Evolutionary conservation across 1,140 invertebrate species (phyloP), one percentile per base, ranked within the genome.

Genomic region (Tachypleus tridentatus): DNA sequence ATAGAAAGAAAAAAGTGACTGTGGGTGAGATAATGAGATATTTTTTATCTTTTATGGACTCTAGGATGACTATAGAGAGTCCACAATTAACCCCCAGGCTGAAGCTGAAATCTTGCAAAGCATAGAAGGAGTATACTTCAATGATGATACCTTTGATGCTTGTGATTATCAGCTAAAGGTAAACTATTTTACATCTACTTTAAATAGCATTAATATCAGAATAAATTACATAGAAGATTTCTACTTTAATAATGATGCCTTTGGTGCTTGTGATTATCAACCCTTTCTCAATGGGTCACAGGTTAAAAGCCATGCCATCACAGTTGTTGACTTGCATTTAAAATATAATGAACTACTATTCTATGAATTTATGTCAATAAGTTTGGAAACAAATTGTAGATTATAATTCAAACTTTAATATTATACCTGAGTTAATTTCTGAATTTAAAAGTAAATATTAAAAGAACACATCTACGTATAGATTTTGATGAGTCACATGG

Each of bases 31-130:
- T 29, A 29, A 29, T 29, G 29, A 29, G 0, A 29, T 29, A 1
- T 29, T 29, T 29, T 29, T 29, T 29, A n/a, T 54, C n/a, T 54
- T 54, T n/a, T 54, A 11, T 57, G 47, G 47, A 11, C 47, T 57
- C 47, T 8, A 57, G 56, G 56, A 57, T 57, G 56, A 57, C 9
- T 11, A 11, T 57, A 6, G 9, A 57, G 29, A 29, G 29, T 29
- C 29, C 29, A 29, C 29, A 29, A 29, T 29, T 64, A 77, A 83
- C 75, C 79, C 81, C 69, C 75, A 83, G 74, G 79, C 85, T n/a
- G 86, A 89, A 74, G 84, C 87, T 73, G 85, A 88, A 72, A 83
- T 88, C 58, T 76, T 90, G 47, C 84, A 87, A 65, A 82, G 82
- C 10, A 87, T 88, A 58, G 84, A 88, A 72, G 74, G 79, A 49